Percentiles rank a stretch among this genome's conserved stretches.
phyloP scores from a whole-genome alignment of 2,888 invertebrate species.

The Priapulus caudatus region DNA sequence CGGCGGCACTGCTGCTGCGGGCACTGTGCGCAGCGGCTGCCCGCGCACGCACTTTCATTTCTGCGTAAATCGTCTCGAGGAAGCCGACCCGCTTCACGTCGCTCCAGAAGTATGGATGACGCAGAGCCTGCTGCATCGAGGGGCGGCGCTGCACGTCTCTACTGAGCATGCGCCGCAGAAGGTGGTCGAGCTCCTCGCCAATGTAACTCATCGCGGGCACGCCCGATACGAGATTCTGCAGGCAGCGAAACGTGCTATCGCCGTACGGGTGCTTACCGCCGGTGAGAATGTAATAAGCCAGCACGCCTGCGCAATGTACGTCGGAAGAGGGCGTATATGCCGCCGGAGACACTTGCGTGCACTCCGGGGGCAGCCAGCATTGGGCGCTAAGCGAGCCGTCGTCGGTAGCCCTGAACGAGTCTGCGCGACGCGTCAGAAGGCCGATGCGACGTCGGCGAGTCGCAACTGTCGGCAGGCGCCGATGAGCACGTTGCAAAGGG shows the following conservation, averaged over 20 bases:
- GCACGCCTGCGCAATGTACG: slow-evolving; percentile 25
- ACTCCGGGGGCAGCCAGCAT: slow-evolving; percentile 7
- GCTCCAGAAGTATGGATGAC: slow-evolving; percentile 33
- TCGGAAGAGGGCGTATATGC: background rate
- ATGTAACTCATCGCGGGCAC: slow-evolving; percentile 20
- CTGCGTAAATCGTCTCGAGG: slow-evolving; percentile 25
- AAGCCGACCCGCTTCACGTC: slow-evolving; percentile 29
- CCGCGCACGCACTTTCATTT: background rate
- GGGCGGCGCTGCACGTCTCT: slow-evolving; percentile 21
- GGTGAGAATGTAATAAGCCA: slow-evolving; percentile 30
- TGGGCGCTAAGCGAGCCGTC: background rate
- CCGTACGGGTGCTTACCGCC: slow-evolving; percentile 32
- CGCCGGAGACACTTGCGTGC: background rate
- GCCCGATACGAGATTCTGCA: slow-evolving; percentile 23
- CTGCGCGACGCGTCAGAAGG: no score
- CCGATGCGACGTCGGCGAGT: slow-evolving; percentile 23
- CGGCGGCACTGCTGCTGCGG: slow-evolving; percentile 26
- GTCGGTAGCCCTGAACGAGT: no score
- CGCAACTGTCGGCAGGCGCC: slow-evolving; percentile 27
- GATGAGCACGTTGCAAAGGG: slow-evolving; percentile 31
- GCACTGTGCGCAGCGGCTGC: slow-evolving; percentile 28
- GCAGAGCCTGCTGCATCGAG: slow-evolving; percentile 21
- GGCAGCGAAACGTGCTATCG: slow-evolving; percentile 22
- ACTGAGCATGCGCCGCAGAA: slow-evolving; percentile 27
- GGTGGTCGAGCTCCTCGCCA: slow-evolving; percentile 28